Percentiles rank a stretch among this genome's conserved stretches.
These are phyloP conservation scores for Pygmarrhopalites habei DNA, from an alignment of 1,140 invertebrate species.

Conservation along the genomic window DNA sequence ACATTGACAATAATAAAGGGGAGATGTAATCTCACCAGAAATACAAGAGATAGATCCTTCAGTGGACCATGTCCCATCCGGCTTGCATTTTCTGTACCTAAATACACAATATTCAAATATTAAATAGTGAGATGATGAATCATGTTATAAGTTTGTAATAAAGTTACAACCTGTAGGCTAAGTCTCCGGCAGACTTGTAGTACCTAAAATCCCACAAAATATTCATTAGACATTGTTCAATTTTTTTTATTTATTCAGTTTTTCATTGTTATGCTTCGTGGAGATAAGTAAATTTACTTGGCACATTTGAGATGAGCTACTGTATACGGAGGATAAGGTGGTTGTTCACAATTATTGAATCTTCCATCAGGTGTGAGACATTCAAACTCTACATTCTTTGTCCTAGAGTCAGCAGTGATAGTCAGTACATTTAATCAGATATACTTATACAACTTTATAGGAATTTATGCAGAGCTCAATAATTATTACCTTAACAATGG, in stretches of 20 bases:
- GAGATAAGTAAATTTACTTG: conserved; percentile 9
- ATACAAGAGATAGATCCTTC: conserved; percentile 13
- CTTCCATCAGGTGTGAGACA: conserved; percentile 19
- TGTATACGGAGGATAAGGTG: conserved; percentile 23
- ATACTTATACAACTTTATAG: too few relatives aligned
- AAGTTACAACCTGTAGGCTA: conserved; percentile 20
- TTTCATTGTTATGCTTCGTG: too few relatives aligned
- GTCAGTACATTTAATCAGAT: too few relatives aligned
- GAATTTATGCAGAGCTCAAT: too few relatives aligned
- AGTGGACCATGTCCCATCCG: conserved; percentile 8
- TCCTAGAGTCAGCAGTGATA: too few relatives aligned
- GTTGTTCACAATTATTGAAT: conserved; percentile 14
- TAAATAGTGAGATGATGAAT: too few relatives aligned
- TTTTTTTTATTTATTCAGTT: too few relatives aligned
- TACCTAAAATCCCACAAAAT: conserved; percentile 27
- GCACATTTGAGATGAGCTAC: conserved; percentile 30
- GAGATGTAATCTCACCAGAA: not conserved
- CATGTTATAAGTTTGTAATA: too few relatives aligned
- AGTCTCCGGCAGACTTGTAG: conserved; percentile 20
- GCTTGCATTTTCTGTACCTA: conserved; percentile 15
- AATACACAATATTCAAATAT: too few relatives aligned
- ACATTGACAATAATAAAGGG: too few relatives aligned
- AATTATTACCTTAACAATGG: not conserved
- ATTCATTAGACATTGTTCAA: too few relatives aligned
- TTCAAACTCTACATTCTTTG: conserved; percentile 31